A percentile compares a stretch with the other conserved stretches of the same genome.
Conservation (phyloP, 2,888 invertebrate species). For the Ceratothoa steindachneri region DNA sequence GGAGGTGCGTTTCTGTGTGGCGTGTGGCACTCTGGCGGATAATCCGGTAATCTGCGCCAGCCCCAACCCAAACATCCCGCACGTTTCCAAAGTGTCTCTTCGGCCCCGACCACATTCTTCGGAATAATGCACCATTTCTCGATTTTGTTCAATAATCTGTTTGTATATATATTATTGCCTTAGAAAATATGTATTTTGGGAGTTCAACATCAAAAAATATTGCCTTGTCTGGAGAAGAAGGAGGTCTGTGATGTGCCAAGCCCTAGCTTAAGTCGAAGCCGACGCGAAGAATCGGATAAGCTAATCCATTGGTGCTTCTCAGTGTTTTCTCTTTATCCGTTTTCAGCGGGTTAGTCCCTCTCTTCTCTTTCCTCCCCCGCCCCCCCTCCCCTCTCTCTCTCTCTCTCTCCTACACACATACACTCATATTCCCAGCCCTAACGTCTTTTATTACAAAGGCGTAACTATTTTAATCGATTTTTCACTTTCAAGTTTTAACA, state of each 20-base stretch:
- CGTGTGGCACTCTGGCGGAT: constrained; percentile 41
- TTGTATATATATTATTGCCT: too few species aligned
- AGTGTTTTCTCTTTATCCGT: constrained; percentile 42
- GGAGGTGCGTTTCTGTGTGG: constrained; percentile 31
- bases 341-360: constrained; percentile 42
- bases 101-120: constrained; percentile 21
- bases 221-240: not conserved
- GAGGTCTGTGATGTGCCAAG: not conserved
- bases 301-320: constrained; percentile 40
- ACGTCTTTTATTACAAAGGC: too few species aligned
- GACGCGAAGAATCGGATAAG: constrained; percentile 13
- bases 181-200: too few species aligned
- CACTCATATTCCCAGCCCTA: too few species aligned
- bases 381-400: not conserved
- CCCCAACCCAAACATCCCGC: constrained; percentile 46
- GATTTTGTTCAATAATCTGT: too few species aligned
- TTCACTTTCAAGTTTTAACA: too few species aligned
- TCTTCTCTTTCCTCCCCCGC: too few species aligned
- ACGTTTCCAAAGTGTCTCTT: constrained; percentile 22
- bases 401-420: not conserved
- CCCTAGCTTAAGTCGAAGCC: not conserved
- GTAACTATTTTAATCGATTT: too few species aligned
- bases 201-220: too few species aligned
- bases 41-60: constrained; percentile 43
- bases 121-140: not conserved